phyloP scores from a whole-genome alignment of 2,797 vertebrate genomes.

The Kryptolebias ocellatus region DNA sequence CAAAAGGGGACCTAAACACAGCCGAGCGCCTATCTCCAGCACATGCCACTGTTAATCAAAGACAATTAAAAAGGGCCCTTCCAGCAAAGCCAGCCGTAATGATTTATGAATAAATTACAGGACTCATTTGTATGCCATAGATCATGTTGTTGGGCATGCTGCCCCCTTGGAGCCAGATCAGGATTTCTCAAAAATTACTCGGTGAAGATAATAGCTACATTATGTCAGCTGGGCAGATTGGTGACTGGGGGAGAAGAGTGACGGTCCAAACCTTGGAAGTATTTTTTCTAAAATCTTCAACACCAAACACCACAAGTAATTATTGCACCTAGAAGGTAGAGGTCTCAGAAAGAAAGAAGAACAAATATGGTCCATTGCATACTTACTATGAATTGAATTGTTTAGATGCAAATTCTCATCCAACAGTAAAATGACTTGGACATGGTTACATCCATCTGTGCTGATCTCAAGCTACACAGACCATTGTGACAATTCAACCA shows the following conservation, averaged over 20 bases:
- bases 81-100: conserved; percentile 74
- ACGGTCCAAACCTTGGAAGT: not conserved
- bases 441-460: not conserved
- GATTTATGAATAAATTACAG: conserved; percentile 86
- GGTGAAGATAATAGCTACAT: conserved; percentile 47
- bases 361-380: not conserved
- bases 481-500: not conserved
- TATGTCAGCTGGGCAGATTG: not conserved
- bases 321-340: not conserved
- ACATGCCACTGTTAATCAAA: conserved; percentile 84
- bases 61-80: conserved; percentile 81
- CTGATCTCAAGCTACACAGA: not conserved
- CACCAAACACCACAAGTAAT: not conserved
- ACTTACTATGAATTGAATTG: not conserved
- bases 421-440: not conserved
- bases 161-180: conserved; percentile 54
- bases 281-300: too few relatives aligned
- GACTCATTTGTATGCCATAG: conserved; percentile 83
- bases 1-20: conserved; percentile 73
- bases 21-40: conserved; percentile 67
- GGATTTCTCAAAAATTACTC: conserved; percentile 53
- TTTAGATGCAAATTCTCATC: not conserved
- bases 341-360: not conserved
- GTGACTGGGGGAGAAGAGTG: not conserved
- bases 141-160: conserved; percentile 78